Percentiles rank a stretch among this genome's conserved stretches.
These are phyloP conservation scores for Catonia carolina DNA, from an alignment of 2,888 invertebrate species.

Conservation along the genomic window DNA sequence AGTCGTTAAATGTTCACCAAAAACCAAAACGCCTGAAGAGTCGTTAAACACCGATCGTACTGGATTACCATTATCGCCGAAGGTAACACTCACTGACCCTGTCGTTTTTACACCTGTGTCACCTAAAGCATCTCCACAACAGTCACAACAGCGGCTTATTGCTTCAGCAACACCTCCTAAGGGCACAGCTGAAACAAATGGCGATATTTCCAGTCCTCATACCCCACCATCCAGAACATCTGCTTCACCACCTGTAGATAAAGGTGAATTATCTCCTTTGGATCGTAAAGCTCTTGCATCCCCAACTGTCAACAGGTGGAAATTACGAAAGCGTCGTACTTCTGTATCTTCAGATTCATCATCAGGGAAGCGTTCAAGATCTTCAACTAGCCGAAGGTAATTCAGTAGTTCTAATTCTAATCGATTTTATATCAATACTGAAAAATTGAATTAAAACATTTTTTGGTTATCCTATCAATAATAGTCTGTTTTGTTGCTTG, in stretches of 20 bases:
- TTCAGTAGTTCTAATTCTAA: constrained; percentile 45
- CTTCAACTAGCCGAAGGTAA: constrained; percentile 40
- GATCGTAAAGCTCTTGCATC: constrained; percentile 33
- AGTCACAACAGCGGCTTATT: background rate
- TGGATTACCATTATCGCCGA: background rate
- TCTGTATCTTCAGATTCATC: constrained; percentile 30
- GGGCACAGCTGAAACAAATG: too few relatives aligned
- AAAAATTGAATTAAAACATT: too few relatives aligned
- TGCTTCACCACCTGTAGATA: constrained; percentile 12
- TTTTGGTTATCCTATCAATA: too few relatives aligned
- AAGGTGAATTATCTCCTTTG: constrained; percentile 29
- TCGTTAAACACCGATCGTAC: background rate
- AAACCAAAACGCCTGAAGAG: background rate
- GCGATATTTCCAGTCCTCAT: constrained; percentile 13
- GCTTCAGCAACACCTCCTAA: constrained; percentile 8
- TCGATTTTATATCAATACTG: too few relatives aligned
- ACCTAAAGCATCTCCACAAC: constrained; percentile 1
- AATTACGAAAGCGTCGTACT: constrained; percentile 22
- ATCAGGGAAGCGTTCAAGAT: constrained; percentile 30
- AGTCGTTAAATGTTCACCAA: background rate
- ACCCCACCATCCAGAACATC: constrained; percentile 16
- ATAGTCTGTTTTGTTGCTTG: too few relatives aligned
- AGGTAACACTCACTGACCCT: constrained; percentile 6
- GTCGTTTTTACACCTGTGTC: background rate
- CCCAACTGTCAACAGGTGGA: constrained; percentile 28